These are phyloP conservation scores for Maniola hyperantus DNA, from an alignment of 2,888 invertebrate species.

Conservation along the genomic window DNA sequence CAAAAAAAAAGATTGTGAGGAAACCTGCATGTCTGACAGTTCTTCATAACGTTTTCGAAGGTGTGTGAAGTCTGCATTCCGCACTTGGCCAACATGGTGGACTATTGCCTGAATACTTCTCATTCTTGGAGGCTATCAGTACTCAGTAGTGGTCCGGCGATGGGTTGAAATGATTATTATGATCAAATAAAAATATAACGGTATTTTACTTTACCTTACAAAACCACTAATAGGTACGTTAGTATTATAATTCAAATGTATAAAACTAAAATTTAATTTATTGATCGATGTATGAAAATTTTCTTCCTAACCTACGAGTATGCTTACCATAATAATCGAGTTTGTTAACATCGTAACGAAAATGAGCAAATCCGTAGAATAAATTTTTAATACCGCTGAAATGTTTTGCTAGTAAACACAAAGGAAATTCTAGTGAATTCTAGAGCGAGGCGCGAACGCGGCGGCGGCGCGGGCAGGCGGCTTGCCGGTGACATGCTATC, in stretches of 20 bases:
- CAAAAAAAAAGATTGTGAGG: too few species aligned
- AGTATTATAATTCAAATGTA: too few species aligned
- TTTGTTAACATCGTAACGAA: constrained; percentile 13
- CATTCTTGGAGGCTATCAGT: too few species aligned
- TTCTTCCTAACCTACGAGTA: not conserved
- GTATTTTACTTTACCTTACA: not conserved
- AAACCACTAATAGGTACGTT: too few species aligned
- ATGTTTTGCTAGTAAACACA: constrained; percentile 41
- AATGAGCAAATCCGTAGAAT: constrained; percentile 19
- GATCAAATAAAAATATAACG: too few species aligned
- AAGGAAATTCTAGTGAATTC: constrained; percentile 74
- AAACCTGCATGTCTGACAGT: too few species aligned
- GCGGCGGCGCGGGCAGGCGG: constrained; percentile 32
- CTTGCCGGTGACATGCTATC: constrained; percentile 70
- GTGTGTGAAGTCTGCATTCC: too few species aligned
- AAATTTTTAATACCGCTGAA: constrained; percentile 33
- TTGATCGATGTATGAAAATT: not conserved
- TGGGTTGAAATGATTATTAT: too few species aligned
- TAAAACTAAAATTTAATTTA: not conserved
- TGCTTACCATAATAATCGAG: not conserved
- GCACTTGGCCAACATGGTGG: too few species aligned
- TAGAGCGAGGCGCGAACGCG: constrained; percentile 70
- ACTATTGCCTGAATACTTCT: too few species aligned
- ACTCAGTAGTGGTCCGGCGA: too few species aligned
- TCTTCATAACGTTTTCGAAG: too few species aligned